Base-by-base conservation (phyloP, 2,888 invertebrate species). In the Timema cristinae region DNA sequence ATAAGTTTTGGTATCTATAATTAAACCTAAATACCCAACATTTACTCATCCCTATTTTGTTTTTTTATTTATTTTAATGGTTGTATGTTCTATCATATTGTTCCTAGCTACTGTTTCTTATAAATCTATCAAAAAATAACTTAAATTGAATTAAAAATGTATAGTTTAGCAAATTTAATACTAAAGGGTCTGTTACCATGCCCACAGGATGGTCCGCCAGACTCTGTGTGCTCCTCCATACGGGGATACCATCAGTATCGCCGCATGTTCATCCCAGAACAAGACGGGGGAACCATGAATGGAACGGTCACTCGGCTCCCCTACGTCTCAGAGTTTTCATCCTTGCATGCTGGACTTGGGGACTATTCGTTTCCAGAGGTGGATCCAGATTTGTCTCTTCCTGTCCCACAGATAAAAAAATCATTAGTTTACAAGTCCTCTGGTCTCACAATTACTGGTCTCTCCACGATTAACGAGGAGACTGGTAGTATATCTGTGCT, bases 381-480 rank as follows among this genome's bases (percentile, higher is more conserved):
- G n/a, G 48, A 15, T 13, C 47, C 51, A 16, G 59, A 66, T 15
- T 32, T 66, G 49, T 59, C 71, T 10, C 32, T n/a, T 49, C 68
- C 66, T 13, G 59, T 47, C 15, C 66, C 54, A 49, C 50, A 52
- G 11, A 32, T 32, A 32, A 56, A 50, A n/a, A 66, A 68, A 63
- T 54, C 59, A n/a, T 47, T 63, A 32, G 51, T 70, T n/a, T 70
- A 67, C 15, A 76, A 76, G 16, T 73, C 74, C 11, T 74, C 75
- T n/a, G 73, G 68, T 47, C 72, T 73, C 47, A 77, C 75, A 47
- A 78, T 76, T 52, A 75, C 77, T 68, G 77, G 77, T 73, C 76
- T 80, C 52, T 78, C 79, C 56, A 80, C 80, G 15, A 80, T 80
- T 70, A 79, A 76, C 59, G 80, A 80, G 71, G 80, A 80, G 72